Evolutionary conservation across 2,888 invertebrate species (phyloP).

Genomic region (Dioctria rufipes): DNA sequence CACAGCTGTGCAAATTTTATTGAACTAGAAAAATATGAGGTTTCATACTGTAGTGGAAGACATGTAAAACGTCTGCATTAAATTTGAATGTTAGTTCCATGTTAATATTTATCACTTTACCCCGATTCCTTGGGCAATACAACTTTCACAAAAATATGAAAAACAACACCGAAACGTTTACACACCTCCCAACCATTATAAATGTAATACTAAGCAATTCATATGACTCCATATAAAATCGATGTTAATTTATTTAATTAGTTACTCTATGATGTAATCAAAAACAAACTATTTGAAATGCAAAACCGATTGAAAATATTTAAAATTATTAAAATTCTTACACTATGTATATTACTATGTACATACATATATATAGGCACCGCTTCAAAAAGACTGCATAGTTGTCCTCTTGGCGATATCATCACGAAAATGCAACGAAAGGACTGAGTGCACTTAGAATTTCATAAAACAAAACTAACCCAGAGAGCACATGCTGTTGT

Average conservation of each 20-base stretch:
- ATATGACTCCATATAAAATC: constrained; percentile 26
- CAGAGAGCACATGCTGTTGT: constrained; percentile 35
- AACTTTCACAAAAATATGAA: too few relatives aligned
- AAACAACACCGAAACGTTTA: constrained; percentile 4
- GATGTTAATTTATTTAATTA: constrained; percentile 34
- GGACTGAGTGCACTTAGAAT: constrained; percentile 25
- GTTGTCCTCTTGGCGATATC: constrained; percentile 2
- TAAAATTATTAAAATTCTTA: neutral
- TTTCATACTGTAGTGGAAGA: too few relatives aligned
- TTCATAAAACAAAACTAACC: constrained; percentile 24
- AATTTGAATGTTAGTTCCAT: too few relatives aligned
- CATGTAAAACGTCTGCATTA: too few relatives aligned
- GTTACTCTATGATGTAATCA: constrained; percentile 25
- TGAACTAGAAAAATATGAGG: too few relatives aligned
- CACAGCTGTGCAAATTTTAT: constrained; percentile 13
- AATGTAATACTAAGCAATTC: neutral
- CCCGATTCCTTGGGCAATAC: too few relatives aligned
- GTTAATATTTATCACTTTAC: too few relatives aligned
- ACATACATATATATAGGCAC: neutral
- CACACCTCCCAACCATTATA: too few relatives aligned
- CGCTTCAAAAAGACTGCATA: neutral
- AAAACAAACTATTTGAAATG: constrained; percentile 14
- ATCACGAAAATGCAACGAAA: constrained; percentile 1
- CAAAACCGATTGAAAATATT: neutral
- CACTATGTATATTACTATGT: too few relatives aligned